These are phyloP conservation scores for Sycophila texana DNA, from an alignment of 2,888 invertebrate species.

Conservation along the genomic window DNA sequence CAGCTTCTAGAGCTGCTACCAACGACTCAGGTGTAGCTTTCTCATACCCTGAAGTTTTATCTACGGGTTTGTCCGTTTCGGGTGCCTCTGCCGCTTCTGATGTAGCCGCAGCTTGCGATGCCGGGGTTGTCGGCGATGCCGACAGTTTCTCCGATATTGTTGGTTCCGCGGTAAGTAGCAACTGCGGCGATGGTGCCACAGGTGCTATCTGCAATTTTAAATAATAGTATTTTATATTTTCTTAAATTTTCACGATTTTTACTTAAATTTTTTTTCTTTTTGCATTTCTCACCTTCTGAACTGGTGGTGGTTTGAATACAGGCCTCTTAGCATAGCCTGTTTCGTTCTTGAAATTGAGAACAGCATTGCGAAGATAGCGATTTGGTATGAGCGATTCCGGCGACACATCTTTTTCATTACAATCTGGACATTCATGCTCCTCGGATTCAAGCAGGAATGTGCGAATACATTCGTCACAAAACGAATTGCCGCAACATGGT, in stretches of 20 bases:
- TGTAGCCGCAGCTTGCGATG: conserved; percentile 6
- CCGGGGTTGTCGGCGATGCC: conserved; percentile 24
- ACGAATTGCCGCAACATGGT: conserved; percentile 98
- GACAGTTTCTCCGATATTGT: conserved; percentile 46
- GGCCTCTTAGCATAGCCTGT: conserved; percentile 87
- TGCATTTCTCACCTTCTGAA: background rate
- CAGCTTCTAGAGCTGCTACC: conserved; percentile 64
- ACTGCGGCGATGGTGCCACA: no score
- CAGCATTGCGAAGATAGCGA: conserved; percentile 91
- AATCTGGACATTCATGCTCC: conserved; percentile 96
- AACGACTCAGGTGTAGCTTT: conserved; percentile 48
- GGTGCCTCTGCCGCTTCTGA: conserved; percentile 39
- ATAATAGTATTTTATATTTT: no score
- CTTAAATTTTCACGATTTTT: background rate
- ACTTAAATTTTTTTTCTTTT: background rate
- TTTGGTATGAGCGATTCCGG: conserved; percentile 96
- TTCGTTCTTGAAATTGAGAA: conserved; percentile 92
- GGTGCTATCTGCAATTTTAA: no score
- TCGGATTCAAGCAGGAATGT: conserved; percentile 93
- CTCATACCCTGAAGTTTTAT: conserved; percentile 43
- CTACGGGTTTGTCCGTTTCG: conserved; percentile 45
- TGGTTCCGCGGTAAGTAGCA: background rate
- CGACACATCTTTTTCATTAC: conserved; percentile 93
- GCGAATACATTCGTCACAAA: conserved; percentile 98
- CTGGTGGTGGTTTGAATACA: conserved; percentile 62